phyloP scores from a whole-genome alignment of 2,888 invertebrate species.

The Resseliella maxima region DNA sequence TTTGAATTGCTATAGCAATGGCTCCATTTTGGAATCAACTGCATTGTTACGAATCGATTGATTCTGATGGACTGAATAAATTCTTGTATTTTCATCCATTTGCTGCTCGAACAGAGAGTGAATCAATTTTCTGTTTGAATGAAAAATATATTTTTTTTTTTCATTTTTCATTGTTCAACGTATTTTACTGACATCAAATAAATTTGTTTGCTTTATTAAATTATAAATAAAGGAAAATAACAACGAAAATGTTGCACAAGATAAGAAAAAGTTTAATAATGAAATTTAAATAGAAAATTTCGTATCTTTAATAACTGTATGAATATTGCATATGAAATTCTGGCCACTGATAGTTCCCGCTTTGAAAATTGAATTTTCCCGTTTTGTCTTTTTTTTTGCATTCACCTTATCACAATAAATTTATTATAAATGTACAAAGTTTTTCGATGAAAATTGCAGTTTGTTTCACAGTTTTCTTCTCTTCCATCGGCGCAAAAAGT shows the following conservation, averaged over 20 bases:
- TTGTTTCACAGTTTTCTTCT: not conserved
- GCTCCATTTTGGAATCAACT: too few relatives aligned
- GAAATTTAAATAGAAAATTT: not conserved
- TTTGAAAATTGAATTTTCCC: slow-evolving; percentile 9
- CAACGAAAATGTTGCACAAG: not conserved
- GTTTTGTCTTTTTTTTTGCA: not conserved
- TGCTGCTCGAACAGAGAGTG: too few relatives aligned
- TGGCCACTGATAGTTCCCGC: not conserved
- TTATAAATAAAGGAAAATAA: not conserved
- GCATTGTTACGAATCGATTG: too few relatives aligned
- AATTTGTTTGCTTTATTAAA: not conserved
- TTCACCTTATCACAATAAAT: slow-evolving; percentile 28
- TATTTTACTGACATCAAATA: not conserved
- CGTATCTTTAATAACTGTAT: not conserved
- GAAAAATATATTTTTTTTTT: not conserved
- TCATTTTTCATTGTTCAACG: not conserved
- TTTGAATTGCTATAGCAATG: too few relatives aligned
- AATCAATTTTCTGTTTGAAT: too few relatives aligned
- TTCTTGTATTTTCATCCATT: too few relatives aligned
- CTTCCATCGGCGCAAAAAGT: not conserved
- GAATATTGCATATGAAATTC: not conserved
- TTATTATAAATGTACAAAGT: slow-evolving; percentile 18
- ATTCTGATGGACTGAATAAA: too few relatives aligned
- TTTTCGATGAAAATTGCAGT: not conserved
- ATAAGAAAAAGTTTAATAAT: not conserved